These are phyloP conservation scores for Pristionchus fissidentatus DNA, from an alignment of 2,888 invertebrate genomes.

Conservation along the genomic window DNA sequence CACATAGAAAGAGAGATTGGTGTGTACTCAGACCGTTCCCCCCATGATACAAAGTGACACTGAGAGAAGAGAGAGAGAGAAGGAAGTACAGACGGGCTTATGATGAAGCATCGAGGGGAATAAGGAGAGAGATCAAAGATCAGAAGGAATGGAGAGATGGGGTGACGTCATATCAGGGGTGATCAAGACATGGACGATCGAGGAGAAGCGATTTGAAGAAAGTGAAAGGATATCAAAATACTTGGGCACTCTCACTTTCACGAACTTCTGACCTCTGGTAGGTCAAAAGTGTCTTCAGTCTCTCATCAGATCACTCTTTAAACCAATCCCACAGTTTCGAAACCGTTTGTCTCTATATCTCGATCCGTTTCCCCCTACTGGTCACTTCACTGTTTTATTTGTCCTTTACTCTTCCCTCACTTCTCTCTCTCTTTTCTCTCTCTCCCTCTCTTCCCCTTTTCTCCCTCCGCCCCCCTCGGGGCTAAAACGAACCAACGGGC, in stretches of 20 bases:
- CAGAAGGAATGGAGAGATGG: no score
- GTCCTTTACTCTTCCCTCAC: conserved; percentile 29
- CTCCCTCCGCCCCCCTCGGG: conserved; percentile 20
- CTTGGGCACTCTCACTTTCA: no score
- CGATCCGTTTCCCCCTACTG: conserved; percentile 24
- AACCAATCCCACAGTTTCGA: background rate
- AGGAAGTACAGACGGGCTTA: background rate
- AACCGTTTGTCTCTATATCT: conserved; percentile 21
- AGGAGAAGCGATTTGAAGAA: no score
- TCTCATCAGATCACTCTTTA: background rate
- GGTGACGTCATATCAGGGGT: no score
- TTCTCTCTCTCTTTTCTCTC: conserved; percentile 20
- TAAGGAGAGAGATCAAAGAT: no score
- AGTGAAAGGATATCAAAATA: no score
- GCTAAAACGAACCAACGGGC: conserved; percentile 21
- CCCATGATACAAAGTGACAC: conserved; percentile 39
- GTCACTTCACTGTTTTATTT: conserved; percentile 47
- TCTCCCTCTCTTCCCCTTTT: conserved; percentile 21
- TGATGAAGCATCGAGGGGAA: background rate
- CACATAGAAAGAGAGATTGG: background rate
- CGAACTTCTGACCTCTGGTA: no score
- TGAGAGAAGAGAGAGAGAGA: conserved; percentile 26
- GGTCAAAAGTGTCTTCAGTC: no score
- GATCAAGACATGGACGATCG: no score
- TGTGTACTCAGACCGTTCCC: conserved; percentile 34